Conservation (phyloP, 2,888 invertebrate genomes). For the Spisula subtruncata region DNA sequence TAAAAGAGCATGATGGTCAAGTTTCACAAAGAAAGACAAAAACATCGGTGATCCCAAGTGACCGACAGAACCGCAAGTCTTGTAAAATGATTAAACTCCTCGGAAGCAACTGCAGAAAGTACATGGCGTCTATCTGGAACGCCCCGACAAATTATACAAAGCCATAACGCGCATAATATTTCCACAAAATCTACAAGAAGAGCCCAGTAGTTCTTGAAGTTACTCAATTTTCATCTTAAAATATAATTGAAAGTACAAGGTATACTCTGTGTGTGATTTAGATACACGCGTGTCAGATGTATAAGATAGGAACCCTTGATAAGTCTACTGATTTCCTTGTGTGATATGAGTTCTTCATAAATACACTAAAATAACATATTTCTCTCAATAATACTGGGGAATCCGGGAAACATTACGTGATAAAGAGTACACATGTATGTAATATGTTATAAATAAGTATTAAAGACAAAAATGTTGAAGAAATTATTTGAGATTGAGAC, state of each 20-base stretch:
- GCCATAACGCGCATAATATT: neutral
- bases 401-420: conserved; percentile 1
- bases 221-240: conserved; percentile 8
- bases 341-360: neutral
- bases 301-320: neutral
- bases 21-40: too few relatives aligned
- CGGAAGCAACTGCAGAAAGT: too few relatives aligned
- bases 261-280: conserved; percentile 18
- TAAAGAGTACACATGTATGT: neutral
- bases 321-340: neutral
- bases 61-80: too few relatives aligned
- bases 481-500: neutral
- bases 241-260: conserved; percentile 27
- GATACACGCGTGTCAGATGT: conserved; percentile 26
- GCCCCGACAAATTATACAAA: neutral
- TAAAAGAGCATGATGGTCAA: too few relatives aligned
- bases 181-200: neutral
- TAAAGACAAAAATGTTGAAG: neutral
- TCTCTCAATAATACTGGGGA: conserved; percentile 1
- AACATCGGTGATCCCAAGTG: too few relatives aligned
- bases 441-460: conserved; percentile 15
- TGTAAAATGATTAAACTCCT: too few relatives aligned
- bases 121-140: neutral
- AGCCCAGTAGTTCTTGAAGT: neutral
- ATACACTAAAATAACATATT: neutral